Base-by-base conservation (phyloP, 2,113 vertebrate species). In the Psephotus haematonotus region DNA sequence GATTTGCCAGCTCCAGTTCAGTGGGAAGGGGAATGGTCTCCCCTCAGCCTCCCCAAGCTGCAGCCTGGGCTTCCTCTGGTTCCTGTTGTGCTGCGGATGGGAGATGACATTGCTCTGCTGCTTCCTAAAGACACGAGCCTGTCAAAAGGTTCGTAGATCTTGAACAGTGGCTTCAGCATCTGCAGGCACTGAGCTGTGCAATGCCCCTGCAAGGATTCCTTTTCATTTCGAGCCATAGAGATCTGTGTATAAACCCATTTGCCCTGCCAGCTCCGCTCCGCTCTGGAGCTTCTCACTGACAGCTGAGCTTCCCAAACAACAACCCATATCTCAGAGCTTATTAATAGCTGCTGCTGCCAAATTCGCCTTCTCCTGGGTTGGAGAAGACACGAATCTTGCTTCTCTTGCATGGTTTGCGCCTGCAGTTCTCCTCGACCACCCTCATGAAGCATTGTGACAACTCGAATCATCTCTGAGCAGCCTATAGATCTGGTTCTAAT, bases 41-140 rank as follows among this genome's bases (percentile, higher is more conserved):
- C 31, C 27, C 17, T 20, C 6, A 27, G n/a, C 15, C 46, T 37
- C 55, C 75, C 64, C 28, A 35, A 4, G 24, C 17, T 29, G 28
- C 59, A 52, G 27, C 23, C 35, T 2, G 10, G 25, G 14, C 47
- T 44, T 78, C 59, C 0, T 1, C 1, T 1, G 3, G 9, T 13
- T 47, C 70, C 29, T 43, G 7, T 31, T 72, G n/a, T 41, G 35
- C 53, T 53, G 57, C 39, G n/a, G 47, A 19, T 4, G 10, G 1
- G 8, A 59, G 47, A 35, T 3, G 50, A 10, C 35, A 8, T 91
- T 39, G 57, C 22, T 17, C 49, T n/a, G 43, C 62, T 70, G 23
- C 55, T 41, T 22, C 64, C 71, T 50, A 46, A 67, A 82, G 25
- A 33, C 25, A 11, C 2, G 62, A 70, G 15, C 43, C 37, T 13